These are phyloP conservation scores for Gryon sp. DNA, from an alignment of 1,140 invertebrate genomes.

Conservation along the genomic window DNA sequence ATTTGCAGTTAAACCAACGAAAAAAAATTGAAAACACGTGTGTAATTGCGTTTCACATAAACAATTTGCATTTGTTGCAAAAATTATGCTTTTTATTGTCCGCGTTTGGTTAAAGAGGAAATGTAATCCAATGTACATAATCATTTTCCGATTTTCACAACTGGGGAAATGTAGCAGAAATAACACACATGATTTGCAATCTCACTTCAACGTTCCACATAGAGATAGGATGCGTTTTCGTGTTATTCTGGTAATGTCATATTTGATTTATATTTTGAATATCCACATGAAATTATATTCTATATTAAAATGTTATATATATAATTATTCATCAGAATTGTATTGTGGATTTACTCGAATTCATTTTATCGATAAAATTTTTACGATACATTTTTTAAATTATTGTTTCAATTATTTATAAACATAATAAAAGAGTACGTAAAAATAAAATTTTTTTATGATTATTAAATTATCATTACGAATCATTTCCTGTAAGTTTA, in stretches of 20 bases:
- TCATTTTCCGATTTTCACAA: slow-evolving; percentile 59
- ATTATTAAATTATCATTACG: too few relatives aligned
- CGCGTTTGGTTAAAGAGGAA: slow-evolving; percentile 33
- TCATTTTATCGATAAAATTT: neutral
- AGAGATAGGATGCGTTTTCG: slow-evolving; percentile 42
- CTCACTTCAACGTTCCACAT: slow-evolving; percentile 37
- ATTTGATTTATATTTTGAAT: slow-evolving; percentile 61
- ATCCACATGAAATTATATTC: slow-evolving; percentile 45
- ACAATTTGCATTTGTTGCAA: slow-evolving; percentile 22
- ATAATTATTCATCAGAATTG: slow-evolving; percentile 38
- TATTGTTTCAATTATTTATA: too few relatives aligned
- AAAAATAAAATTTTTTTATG: too few relatives aligned
- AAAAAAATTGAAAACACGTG: slow-evolving; percentile 4
- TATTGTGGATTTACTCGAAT: slow-evolving; percentile 7
- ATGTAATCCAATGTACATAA: slow-evolving; percentile 47
- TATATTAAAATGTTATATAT: slow-evolving; percentile 43
- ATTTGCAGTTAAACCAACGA: neutral
- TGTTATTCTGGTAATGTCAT: slow-evolving; percentile 47
- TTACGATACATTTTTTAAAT: neutral
- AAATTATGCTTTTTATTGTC: slow-evolving; percentile 29
- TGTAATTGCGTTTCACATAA: slow-evolving; percentile 28
- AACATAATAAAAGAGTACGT: too few relatives aligned
- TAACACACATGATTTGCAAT: slow-evolving; percentile 61
- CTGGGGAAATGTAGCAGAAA: slow-evolving; percentile 56
- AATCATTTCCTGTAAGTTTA: too few relatives aligned